These are phyloP conservation scores for Heliconius erato DNA, from an alignment of 2,888 invertebrate genomes.

Conservation along the genomic window DNA sequence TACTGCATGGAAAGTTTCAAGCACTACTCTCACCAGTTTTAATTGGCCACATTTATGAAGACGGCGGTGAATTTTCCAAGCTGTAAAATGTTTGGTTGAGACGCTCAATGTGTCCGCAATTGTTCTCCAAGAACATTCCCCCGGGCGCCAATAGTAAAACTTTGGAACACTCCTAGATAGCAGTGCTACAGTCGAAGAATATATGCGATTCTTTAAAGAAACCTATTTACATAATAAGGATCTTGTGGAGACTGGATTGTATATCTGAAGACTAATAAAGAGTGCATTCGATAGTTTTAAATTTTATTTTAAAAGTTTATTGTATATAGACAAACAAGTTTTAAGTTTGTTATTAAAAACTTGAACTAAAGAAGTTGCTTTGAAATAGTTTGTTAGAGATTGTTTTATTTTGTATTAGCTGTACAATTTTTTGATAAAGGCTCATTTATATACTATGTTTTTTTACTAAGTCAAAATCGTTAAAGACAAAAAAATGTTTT, in stretches of 20 bases:
- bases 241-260: conserved; percentile 17
- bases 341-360: neutral
- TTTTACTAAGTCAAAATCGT: too few relatives aligned
- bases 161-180: conserved; percentile 51
- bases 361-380: neutral
- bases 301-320: conserved; percentile 5
- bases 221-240: conserved; percentile 40
- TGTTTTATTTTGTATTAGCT: too few relatives aligned
- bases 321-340: neutral
- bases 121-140: conserved; percentile 52
- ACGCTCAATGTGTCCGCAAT: conserved; percentile 48
- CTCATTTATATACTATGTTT: too few relatives aligned
- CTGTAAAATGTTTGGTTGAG: conserved; percentile 46
- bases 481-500: too few relatives aligned
- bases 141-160: conserved; percentile 54
- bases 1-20: conserved; percentile 34
- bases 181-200: conserved; percentile 47
- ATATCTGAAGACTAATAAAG: conserved; percentile 8
- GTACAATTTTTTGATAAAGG: too few relatives aligned
- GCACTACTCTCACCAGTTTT: conserved; percentile 36
- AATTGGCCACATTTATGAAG: conserved; percentile 48
- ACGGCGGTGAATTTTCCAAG: conserved; percentile 44
- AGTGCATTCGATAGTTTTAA: neutral
- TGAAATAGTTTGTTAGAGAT: too few relatives aligned
- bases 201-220: conserved; percentile 46